phyloP scores from a whole-genome alignment of 2,888 invertebrate genomes.

The Hypolimnas misippus region DNA sequence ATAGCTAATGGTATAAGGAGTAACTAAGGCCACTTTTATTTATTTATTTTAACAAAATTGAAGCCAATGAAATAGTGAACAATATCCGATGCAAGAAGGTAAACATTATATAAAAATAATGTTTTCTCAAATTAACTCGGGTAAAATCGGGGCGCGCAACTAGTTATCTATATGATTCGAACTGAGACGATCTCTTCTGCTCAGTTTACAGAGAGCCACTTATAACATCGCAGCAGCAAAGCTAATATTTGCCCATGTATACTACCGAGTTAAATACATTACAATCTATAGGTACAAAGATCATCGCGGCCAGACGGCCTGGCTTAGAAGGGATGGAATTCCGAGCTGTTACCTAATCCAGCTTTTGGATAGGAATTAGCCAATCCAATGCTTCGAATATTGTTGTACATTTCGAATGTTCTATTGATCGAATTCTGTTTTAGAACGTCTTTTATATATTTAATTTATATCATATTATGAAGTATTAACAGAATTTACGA shows the following conservation, averaged over 20 bases:
- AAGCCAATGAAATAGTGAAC: too few species aligned
- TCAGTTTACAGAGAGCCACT: background rate
- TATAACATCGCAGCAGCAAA: background rate
- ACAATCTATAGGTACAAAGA: constrained; percentile 31
- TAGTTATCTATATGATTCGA: too few species aligned
- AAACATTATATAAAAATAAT: too few species aligned
- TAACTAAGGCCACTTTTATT: too few species aligned
- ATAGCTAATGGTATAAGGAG: too few species aligned
- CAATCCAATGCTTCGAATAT: constrained; percentile 28
- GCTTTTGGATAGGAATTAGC: constrained; percentile 54
- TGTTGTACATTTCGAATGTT: constrained; percentile 13
- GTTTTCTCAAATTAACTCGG: too few species aligned
- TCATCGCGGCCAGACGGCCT: constrained; percentile 30
- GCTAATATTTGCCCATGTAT: constrained; percentile 14
- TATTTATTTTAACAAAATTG: too few species aligned
- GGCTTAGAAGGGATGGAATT: constrained; percentile 57
- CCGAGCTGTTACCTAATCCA: constrained; percentile 71
- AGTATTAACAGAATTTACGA: background rate
- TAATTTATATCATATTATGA: background rate
- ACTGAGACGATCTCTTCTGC: too few species aligned
- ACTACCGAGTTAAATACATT: constrained; percentile 15
- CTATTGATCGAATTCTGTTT: constrained; percentile 3
- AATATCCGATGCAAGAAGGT: too few species aligned
- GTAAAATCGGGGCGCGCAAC: too few species aligned
- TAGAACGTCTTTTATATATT: constrained; percentile 2